These are phyloP conservation scores for Coregonus sp. DNA, from an alignment of 2,797 vertebrate genomes.

Conservation along the genomic window DNA sequence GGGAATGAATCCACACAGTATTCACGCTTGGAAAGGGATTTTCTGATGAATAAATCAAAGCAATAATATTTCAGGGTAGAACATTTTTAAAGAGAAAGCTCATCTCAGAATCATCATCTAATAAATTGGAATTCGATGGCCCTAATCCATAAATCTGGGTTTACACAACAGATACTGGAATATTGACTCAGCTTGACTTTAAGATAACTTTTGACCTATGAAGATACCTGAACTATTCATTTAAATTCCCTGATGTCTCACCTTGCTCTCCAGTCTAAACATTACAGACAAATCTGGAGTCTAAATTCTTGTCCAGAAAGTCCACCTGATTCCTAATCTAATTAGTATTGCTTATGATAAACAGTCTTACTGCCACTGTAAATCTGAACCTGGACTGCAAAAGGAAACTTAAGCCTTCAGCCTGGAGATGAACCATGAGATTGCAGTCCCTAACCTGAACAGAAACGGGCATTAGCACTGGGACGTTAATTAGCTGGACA, in stretches of 20 bases:
- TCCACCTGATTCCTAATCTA: conserved; percentile 42
- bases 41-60: neutral
- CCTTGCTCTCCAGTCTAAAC: conserved; percentile 39
- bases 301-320: conserved; percentile 43
- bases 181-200: neutral
- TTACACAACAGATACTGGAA: neutral
- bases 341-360: conserved; percentile 48
- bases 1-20: no score
- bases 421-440: conserved; percentile 39
- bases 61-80: neutral
- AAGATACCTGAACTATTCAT: neutral
- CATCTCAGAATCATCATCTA: neutral
- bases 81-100: neutral
- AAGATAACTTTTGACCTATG: neutral
- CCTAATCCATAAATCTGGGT: neutral
- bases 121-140: neutral
- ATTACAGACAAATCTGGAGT: conserved; percentile 29
- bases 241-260: neutral
- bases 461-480: conserved; percentile 50
- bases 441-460: conserved; percentile 30
- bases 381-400: conserved; percentile 34
- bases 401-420: conserved; percentile 19
- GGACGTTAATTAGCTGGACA: conserved; percentile 67
- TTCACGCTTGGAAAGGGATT: no score
- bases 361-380: conserved; percentile 45